These are phyloP conservation scores for Pristionchus entomophagus DNA, from an alignment of 2,888 invertebrate species.

Conservation along the genomic window DNA sequence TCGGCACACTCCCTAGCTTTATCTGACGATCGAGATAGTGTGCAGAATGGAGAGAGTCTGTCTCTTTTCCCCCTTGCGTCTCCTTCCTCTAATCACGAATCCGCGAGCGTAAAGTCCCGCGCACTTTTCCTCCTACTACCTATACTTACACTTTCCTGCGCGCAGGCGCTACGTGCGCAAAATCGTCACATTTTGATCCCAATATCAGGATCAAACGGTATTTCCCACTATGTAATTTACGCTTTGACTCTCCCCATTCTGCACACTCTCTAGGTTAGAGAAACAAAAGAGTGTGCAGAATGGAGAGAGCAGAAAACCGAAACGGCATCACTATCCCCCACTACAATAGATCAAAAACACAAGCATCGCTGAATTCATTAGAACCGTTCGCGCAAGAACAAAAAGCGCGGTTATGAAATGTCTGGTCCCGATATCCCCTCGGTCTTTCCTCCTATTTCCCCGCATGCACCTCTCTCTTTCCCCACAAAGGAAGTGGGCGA, in stretches of 20 bases:
- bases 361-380: not conserved
- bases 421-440: not conserved
- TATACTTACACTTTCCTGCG: not conserved
- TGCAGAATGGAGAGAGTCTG: too few species aligned
- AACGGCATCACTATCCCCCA: too few species aligned
- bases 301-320: too few species aligned
- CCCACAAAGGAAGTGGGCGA: not conserved
- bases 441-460: not conserved
- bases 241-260: too few species aligned
- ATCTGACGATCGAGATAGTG: not conserved
- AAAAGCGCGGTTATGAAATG: not conserved
- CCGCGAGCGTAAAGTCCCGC: constrained; percentile 13
- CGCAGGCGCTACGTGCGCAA: not conserved
- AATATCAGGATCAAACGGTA: too few species aligned
- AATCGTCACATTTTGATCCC: not conserved
- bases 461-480: not conserved
- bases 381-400: too few species aligned
- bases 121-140: not conserved
- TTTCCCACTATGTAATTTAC: too few species aligned
- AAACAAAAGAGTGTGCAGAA: too few species aligned
- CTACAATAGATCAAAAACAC: too few species aligned
- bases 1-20: not conserved
- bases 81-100: constrained; percentile 3
- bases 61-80: not conserved
- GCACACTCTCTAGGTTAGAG: too few species aligned